A percentile compares a stretch with the other conserved stretches of the same genome.
Conservation (phyloP, 2,888 invertebrate species). For the Gymnocheta viridis region DNA sequence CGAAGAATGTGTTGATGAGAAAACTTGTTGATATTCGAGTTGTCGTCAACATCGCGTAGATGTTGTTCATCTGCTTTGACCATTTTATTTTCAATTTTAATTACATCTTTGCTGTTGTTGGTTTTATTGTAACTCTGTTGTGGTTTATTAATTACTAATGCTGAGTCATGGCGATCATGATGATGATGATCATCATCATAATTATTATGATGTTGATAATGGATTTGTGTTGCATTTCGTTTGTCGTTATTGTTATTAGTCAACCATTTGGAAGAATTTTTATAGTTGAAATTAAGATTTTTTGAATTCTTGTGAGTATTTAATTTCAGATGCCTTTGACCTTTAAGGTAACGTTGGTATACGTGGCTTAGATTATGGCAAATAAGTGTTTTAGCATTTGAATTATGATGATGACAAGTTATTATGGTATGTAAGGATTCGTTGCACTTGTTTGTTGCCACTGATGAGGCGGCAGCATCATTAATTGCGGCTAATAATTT, state of each 20-base stretch:
- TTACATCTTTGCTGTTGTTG: background rate
- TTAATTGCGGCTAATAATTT: background rate
- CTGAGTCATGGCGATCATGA: background rate
- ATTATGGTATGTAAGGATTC: background rate
- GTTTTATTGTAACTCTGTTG: background rate
- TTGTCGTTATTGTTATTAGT: background rate
- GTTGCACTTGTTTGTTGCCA: background rate
- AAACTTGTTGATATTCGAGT: conserved; percentile 6
- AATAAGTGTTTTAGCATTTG: conserved; percentile 3
- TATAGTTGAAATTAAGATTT: background rate
- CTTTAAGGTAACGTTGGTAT: background rate
- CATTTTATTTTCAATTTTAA: conserved; percentile 20
- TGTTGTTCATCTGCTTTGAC: background rate
- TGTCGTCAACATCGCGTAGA: background rate
- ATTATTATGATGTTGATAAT: conserved; percentile 3
- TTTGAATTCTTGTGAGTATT: background rate
- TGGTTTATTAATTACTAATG: background rate
- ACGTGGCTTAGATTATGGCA: conserved; percentile 1
- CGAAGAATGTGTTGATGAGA: conserved; percentile 3
- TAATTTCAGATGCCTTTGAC: conserved; percentile 1
- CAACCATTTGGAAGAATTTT: background rate
- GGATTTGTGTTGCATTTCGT: background rate
- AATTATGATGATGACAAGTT: background rate
- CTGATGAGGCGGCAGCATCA: background rate
- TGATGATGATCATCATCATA: background rate